These are phyloP conservation scores for Chauna torquata DNA, from an alignment of 2,113 vertebrate species.

Conservation along the genomic window DNA sequence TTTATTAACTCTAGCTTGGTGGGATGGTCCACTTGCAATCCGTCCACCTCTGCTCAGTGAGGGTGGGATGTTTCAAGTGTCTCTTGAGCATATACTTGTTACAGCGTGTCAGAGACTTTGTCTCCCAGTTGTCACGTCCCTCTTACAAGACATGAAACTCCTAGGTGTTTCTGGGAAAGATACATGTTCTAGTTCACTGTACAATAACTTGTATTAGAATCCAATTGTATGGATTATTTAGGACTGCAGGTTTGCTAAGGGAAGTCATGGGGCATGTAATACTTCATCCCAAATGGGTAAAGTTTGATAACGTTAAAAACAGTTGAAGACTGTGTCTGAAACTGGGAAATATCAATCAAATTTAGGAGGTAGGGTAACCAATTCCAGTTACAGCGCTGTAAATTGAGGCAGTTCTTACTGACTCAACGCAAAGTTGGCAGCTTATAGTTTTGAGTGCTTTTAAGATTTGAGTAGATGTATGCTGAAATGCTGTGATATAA, in stretches of 20 bases:
- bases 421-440: background rate
- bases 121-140: background rate
- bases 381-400: background rate
- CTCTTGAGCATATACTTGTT: background rate
- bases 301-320: background rate
- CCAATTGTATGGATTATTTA: background rate
- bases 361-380: background rate
- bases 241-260: background rate
- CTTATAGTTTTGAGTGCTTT: background rate
- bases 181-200: background rate
- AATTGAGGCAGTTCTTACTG: background rate
- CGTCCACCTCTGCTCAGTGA: background rate
- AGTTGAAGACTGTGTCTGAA: background rate
- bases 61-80: background rate
- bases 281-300: background rate
- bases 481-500: background rate
- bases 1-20: background rate
- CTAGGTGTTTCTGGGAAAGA: background rate
- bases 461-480: background rate
- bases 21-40: background rate
- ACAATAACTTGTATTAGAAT: background rate
- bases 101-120: background rate
- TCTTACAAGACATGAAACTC: background rate
- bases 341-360: background rate
- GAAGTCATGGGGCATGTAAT: background rate